Percentiles rank a stretch among this genome's conserved stretches.
These are phyloP conservation scores for Falco concolor DNA, from an alignment of 2,797 vertebrate genomes.

Conservation along the genomic window DNA sequence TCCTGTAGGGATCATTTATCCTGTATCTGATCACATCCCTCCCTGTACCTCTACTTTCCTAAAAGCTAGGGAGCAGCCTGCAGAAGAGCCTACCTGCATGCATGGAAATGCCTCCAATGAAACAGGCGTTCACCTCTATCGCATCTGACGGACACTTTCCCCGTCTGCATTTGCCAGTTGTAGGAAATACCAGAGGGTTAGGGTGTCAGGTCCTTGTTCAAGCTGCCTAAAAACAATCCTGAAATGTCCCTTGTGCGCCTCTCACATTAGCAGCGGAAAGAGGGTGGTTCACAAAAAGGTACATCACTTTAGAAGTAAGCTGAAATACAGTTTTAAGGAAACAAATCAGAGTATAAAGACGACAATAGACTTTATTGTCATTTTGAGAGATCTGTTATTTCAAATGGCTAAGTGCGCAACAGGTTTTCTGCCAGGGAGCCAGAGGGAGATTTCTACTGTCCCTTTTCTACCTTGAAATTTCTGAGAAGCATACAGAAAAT, in stretches of 20 bases:
- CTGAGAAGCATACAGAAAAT: background rate
- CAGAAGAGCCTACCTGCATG: background rate
- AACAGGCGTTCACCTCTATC: background rate
- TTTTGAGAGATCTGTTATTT: background rate
- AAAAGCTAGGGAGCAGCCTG: background rate
- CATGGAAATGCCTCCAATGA: background rate
- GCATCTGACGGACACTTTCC: background rate
- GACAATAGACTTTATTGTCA: background rate
- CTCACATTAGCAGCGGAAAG: background rate
- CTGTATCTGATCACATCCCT: background rate
- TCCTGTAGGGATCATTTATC: background rate
- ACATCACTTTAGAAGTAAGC: background rate
- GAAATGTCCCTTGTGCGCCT: background rate
- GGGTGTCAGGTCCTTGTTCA: background rate
- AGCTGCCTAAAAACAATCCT: background rate
- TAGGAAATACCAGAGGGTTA: background rate
- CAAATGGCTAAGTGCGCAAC: background rate
- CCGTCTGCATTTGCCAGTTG: background rate
- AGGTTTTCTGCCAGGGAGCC: background rate
- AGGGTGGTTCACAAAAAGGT: background rate
- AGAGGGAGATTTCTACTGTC: background rate
- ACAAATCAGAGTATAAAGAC: background rate
- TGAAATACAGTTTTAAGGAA: background rate
- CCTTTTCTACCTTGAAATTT: background rate
- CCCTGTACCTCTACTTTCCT: background rate